Percentiles rank a stretch among this genome's conserved stretches.
Conservation (phyloP, 2,888 invertebrate species). For the Galerucella pusilla region DNA sequence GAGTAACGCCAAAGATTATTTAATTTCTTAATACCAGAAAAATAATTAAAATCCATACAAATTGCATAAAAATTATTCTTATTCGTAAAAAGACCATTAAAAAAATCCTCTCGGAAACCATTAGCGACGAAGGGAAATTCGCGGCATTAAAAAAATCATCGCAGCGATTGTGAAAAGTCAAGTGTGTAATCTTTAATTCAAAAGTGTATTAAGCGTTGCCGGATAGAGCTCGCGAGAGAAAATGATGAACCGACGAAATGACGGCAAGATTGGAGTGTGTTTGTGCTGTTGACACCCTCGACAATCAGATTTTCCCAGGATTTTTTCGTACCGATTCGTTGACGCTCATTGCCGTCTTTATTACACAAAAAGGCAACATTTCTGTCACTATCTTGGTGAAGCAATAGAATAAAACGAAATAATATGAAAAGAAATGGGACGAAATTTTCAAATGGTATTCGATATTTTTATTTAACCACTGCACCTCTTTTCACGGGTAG, state of each 20-base stretch:
- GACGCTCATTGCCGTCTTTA: conserved; percentile 28
- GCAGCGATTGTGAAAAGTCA: conserved; percentile 43
- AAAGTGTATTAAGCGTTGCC: conserved; percentile 50
- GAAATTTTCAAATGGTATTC: too few species aligned
- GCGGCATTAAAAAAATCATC: conserved; percentile 33
- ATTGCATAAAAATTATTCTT: not conserved
- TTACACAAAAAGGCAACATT: too few species aligned
- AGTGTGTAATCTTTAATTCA: conserved; percentile 53
- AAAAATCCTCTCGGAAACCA: conserved; percentile 16
- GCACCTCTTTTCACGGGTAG: too few species aligned
- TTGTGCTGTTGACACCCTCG: conserved; percentile 64
- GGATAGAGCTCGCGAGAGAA: conserved; percentile 38
- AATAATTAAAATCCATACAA: not conserved
- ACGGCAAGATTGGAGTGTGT: conserved; percentile 60
- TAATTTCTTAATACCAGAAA: too few species aligned
- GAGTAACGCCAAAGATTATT: too few species aligned
- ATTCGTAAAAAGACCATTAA: conserved; percentile 7
- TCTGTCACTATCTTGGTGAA: too few species aligned
- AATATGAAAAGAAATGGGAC: too few species aligned
- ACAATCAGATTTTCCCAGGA: conserved; percentile 61
- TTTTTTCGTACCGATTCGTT: conserved; percentile 54
- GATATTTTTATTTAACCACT: too few species aligned
- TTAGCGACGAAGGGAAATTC: conserved; percentile 13
- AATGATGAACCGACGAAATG: conserved; percentile 59
- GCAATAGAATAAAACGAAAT: too few species aligned